Conservation (phyloP, 1,140 invertebrate genomes). For the Archivesica marissinica region DNA sequence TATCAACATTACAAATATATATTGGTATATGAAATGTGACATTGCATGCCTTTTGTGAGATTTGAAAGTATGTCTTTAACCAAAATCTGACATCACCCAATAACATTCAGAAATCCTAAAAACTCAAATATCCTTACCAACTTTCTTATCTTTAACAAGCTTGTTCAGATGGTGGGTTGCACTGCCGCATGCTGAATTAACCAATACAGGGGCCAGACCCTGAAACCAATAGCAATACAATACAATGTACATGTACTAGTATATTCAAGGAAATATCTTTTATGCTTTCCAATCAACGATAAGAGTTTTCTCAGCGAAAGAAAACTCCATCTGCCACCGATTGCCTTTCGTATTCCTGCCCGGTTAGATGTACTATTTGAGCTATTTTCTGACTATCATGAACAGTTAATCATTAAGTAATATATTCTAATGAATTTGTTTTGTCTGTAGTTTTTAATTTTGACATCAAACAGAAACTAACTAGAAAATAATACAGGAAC, state of each 20-base stretch:
- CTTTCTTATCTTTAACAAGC: constrained; percentile 59
- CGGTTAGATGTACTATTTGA: not conserved
- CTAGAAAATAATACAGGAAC: too few relatives aligned
- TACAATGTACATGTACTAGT: not conserved
- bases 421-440: too few relatives aligned
- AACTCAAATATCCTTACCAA: constrained; percentile 33
- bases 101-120: not conserved
- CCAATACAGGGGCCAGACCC: constrained; percentile 40
- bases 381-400: not conserved
- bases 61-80: not conserved
- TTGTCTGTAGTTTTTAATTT: too few relatives aligned
- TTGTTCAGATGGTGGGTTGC: constrained; percentile 61
- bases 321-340: not conserved
- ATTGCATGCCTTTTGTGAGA: not conserved
- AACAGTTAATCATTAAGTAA: not conserved
- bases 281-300: not conserved
- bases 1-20: too few relatives aligned
- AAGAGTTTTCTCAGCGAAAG: not conserved
- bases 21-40: too few relatives aligned
- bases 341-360: not conserved
- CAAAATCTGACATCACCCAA: not conserved
- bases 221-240: constrained; percentile 27
- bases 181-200: constrained; percentile 59
- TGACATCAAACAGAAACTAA: too few relatives aligned
- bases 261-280: not conserved